A percentile compares a stretch with the other conserved stretches of the same genome.
phyloP scores from a whole-genome alignment of 2,888 invertebrate species.

The Subacronicta megacephala region DNA sequence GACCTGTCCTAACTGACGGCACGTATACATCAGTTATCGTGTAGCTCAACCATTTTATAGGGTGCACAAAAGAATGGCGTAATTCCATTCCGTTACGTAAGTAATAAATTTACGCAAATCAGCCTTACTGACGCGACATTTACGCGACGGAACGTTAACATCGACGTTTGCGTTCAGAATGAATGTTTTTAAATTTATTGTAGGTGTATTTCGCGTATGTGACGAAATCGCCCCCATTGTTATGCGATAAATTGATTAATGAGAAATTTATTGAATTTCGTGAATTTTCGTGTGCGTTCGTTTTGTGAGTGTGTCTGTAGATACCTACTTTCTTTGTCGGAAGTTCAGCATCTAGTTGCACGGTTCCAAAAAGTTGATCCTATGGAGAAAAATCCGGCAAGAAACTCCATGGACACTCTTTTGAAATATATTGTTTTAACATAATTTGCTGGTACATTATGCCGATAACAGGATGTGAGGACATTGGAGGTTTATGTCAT shows the following conservation, averaged over 20 bases:
- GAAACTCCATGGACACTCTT: no score
- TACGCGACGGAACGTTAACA: slow-evolving; percentile 44
- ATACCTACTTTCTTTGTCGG: not conserved
- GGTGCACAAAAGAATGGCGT: no score
- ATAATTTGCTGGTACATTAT: no score
- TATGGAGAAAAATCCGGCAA: no score
- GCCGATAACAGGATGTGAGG: no score
- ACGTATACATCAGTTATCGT: no score
- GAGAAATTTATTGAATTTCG: slow-evolving; percentile 32
- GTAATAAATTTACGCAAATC: slow-evolving; percentile 57
- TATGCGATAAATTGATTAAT: slow-evolving; percentile 45
- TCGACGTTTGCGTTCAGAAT: slow-evolving; percentile 19
- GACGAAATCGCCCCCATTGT: slow-evolving; percentile 24
- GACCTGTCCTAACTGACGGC: no score
- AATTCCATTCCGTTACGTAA: slow-evolving; percentile 27
- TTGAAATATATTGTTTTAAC: no score
- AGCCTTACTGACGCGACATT: slow-evolving; percentile 51
- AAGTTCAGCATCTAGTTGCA: not conserved
- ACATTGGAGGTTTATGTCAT: no score
- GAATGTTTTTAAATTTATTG: slow-evolving; percentile 45
- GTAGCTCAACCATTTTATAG: no score
- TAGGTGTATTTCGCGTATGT: slow-evolving; percentile 6
- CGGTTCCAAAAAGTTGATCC: no score
- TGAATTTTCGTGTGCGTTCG: not conserved
- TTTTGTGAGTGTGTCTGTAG: no score